Evolutionary conservation across 1,140 invertebrate species (phyloP), one percentile per base, ranked within the genome.

Genomic region (Yoshiicerus persimilis): DNA sequence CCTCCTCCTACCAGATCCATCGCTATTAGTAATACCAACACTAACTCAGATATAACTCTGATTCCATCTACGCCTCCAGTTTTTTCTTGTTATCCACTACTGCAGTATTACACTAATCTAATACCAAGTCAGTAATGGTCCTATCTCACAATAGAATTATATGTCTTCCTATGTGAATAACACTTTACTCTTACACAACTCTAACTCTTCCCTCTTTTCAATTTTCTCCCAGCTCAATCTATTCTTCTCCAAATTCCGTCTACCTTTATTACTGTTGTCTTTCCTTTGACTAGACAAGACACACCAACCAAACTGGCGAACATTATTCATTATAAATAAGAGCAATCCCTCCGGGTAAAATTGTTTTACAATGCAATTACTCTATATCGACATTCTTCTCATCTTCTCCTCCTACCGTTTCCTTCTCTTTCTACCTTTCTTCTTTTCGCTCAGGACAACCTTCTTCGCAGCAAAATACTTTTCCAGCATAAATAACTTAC

Each of bases 191-290:
- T 70, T 70, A 70, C 66, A 70, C 25, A 75, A 36, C 34, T 38
- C 34, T 36, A 27, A 27, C 23, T 70, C 64, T 70, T 80, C 75
- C 75, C 75, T 56, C 13, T 80, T 80, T 80, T 80, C 75, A 80
- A 80, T 80, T 80, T 80, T 36, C 75, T 36, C 75, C 16, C 30
- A 36, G 13, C n/a, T n/a, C 75, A 80, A 38, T 80, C 75, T 80
- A 80, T 80, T 80, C 75, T 23, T 38, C 75, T 23, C 1, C 4
- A 80, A 38, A 80, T 80, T 80, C 75, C 75, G 30, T 80, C 75
- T 80, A 80, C 75, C 75, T 80, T 80, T 80, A 80, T 80, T 80
- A 80, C 75, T 32, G 75, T 36, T 70, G 66, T 70, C 66, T n/a
- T 80, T 80, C 75, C 34, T 80, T 80, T 80, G 75, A 80, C 75